Percentiles rank a stretch among this genome's conserved stretches.
Evolutionary conservation across 2,113 vertebrate species (phyloP).

Genomic region (Saguinus midas): DNA sequence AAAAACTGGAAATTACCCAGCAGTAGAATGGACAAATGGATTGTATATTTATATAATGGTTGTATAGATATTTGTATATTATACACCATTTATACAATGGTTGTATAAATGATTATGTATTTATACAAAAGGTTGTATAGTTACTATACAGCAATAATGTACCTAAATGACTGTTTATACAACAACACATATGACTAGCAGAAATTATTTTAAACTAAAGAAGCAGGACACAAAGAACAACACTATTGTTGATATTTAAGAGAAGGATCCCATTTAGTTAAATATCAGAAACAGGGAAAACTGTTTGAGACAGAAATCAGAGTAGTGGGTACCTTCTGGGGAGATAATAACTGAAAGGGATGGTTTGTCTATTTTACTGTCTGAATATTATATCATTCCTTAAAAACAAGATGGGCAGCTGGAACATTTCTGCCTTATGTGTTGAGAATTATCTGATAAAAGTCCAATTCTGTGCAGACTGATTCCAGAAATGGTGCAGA

Average conservation of each 20-base stretch:
- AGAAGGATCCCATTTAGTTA: neutral
- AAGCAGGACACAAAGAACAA: neutral
- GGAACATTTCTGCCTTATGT: neutral
- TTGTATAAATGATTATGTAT: neutral
- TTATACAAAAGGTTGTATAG: neutral
- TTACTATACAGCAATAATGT: neutral
- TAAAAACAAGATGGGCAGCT: neutral
- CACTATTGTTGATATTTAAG: neutral
- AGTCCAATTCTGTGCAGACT: neutral
- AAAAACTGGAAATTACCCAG: neutral
- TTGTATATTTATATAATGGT: neutral
- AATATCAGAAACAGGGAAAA: neutral
- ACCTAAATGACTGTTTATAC: neutral
- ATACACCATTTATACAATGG: neutral
- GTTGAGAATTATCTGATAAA: neutral
- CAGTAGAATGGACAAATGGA: neutral
- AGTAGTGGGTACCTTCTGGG: neutral
- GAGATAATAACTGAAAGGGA: neutral
- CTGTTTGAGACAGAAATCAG: neutral
- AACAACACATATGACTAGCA: neutral
- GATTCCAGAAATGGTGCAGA: neutral
- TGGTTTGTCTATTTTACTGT: neutral
- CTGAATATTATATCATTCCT: neutral
- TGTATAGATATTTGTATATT: too few relatives aligned
- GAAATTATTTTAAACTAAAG: conserved; percentile 13